Percentiles rank a stretch among this genome's conserved stretches.
Evolutionary conservation across 2,888 invertebrate species (phyloP).

Genomic region (Diogma glabrata): DNA sequence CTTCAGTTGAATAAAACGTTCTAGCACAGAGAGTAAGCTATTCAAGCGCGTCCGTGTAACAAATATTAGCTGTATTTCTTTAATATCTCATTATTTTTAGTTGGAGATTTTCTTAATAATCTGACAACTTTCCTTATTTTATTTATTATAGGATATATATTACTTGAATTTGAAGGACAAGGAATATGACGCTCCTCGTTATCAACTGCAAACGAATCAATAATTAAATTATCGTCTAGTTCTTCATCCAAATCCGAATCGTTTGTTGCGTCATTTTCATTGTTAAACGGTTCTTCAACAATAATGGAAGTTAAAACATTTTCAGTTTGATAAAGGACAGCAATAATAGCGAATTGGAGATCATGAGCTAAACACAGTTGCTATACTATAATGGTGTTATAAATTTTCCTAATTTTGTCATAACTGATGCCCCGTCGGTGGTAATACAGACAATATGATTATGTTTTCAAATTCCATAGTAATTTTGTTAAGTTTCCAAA

Average conservation of each 20-base stretch:
- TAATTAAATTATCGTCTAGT: neutral
- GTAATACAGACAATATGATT: neutral
- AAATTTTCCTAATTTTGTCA: constrained; percentile 3
- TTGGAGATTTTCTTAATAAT: neutral
- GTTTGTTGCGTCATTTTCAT: neutral
- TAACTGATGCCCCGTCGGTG: neutral
- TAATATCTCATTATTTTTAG: neutral
- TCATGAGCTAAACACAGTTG: neutral
- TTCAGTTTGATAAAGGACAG: neutral
- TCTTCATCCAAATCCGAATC: neutral
- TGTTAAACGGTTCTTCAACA: neutral
- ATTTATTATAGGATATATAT: neutral
- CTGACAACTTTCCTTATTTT: neutral
- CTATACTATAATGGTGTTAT: too few species aligned
- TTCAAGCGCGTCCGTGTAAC: neutral
- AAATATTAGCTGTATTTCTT: neutral
- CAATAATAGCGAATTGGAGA: neutral
- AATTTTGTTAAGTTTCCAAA: neutral
- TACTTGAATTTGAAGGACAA: neutral
- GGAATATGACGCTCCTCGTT: neutral
- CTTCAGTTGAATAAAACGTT: neutral
- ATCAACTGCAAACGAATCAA: neutral
- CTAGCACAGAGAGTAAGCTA: neutral
- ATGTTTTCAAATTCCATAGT: neutral
- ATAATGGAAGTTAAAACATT: neutral